Conservation (phyloP, 2,888 invertebrate genomes). For the Agrotis exclamationis region DNA sequence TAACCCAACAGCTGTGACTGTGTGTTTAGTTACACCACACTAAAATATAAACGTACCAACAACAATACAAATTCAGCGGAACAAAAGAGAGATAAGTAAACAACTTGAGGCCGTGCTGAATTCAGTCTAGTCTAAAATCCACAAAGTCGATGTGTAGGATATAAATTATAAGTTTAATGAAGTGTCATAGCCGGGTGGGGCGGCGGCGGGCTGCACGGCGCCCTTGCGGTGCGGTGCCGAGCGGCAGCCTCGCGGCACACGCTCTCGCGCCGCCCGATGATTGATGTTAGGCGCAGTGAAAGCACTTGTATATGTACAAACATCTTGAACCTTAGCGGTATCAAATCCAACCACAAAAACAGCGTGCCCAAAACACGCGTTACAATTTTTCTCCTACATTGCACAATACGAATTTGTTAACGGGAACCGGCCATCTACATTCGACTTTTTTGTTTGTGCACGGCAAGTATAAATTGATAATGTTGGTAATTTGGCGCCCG, state of each 20-base stretch:
- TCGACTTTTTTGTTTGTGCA: constrained; percentile 90
- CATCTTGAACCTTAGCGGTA: constrained; percentile 84
- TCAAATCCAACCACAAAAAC: constrained; percentile 85
- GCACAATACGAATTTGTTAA: constrained; percentile 91
- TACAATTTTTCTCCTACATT: constrained; percentile 90
- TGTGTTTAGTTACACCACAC: constrained; percentile 43
- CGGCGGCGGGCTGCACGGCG: constrained; percentile 1
- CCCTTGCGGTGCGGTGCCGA: constrained; percentile 15
- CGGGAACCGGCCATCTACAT: constrained; percentile 89
- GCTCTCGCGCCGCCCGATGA: constrained; percentile 70
- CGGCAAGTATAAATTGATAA: constrained; percentile 90
- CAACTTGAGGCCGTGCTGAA: background rate
- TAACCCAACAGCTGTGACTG: constrained; percentile 55
- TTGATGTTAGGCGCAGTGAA: constrained; percentile 85
- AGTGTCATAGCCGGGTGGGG: constrained; percentile 64
- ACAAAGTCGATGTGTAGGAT: constrained; percentile 57
- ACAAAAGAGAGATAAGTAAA: background rate
- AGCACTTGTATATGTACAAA: constrained; percentile 83
- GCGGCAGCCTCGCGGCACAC: constrained; percentile 47
- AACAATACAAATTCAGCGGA: background rate
- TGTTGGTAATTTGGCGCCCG: constrained; percentile 90
- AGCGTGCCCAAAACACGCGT: constrained; percentile 84
- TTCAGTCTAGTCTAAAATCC: constrained; percentile 54
- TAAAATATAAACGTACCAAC: background rate
- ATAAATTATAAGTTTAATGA: constrained; percentile 73